Percentiles rank a stretch among this genome's conserved stretches.
phyloP scores from a whole-genome alignment of 2,888 invertebrate genomes.

The Cephonodes hylas region DNA sequence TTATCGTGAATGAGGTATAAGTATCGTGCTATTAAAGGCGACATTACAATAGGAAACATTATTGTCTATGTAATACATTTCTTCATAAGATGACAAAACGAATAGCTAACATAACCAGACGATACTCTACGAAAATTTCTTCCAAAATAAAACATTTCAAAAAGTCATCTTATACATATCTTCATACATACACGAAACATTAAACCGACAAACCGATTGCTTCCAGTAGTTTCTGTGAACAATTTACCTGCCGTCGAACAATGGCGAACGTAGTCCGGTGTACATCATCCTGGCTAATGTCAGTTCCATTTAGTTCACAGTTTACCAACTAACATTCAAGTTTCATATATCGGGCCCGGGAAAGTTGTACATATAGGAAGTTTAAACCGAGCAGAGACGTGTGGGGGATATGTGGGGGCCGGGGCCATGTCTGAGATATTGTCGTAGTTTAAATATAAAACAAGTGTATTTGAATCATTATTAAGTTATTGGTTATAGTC shows the following conservation, averaged over 20 bases:
- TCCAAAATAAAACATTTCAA: background rate
- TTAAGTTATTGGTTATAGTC: too few relatives aligned
- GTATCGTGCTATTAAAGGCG: too few relatives aligned
- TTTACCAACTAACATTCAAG: conserved; percentile 42
- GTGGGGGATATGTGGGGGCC: background rate
- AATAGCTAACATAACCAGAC: too few relatives aligned
- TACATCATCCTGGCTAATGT: conserved; percentile 26
- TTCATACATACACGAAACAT: background rate
- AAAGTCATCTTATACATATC: background rate
- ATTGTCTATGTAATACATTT: too few relatives aligned
- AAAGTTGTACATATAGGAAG: conserved; percentile 41
- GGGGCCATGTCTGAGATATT: background rate
- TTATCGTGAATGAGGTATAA: too few relatives aligned
- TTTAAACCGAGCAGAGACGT: conserved; percentile 27
- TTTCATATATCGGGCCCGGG: conserved; percentile 41
- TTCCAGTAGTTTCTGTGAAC: background rate
- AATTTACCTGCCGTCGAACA: conserved; percentile 11
- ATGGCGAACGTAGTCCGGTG: conserved; percentile 8
- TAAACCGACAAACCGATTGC: background rate
- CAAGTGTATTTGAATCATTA: background rate
- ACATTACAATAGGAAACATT: too few relatives aligned
- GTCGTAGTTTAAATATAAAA: background rate
- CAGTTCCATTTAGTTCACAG: conserved; percentile 40
- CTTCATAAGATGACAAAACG: too few relatives aligned
- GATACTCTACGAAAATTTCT: too few relatives aligned